phyloP scores from a whole-genome alignment of 2,888 invertebrate genomes.

The Sphaeridia pumilis region DNA sequence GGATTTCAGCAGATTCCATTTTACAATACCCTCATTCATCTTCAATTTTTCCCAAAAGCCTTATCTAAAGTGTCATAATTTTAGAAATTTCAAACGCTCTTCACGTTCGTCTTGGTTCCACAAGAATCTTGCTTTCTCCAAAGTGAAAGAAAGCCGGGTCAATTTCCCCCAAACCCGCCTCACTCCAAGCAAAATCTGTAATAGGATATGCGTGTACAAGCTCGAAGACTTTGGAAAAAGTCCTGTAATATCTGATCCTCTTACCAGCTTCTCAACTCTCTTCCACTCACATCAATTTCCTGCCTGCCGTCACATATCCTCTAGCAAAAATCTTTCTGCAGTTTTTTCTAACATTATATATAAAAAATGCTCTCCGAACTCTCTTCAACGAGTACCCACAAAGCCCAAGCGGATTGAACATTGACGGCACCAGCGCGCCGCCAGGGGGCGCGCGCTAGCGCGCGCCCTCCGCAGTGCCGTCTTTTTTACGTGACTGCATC shows the following conservation, averaged over 20 bases:
- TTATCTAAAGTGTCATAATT: constrained; percentile 20
- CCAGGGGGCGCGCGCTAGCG: too few species aligned
- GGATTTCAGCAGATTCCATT: constrained; percentile 13
- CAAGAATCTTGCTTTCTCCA: neutral
- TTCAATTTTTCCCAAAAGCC: constrained; percentile 18
- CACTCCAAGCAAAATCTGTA: neutral
- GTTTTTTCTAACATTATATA: neutral
- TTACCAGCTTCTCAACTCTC: constrained; percentile 10
- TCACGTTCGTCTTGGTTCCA: constrained; percentile 6
- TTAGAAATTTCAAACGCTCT: constrained; percentile 13
- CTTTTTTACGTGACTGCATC: neutral
- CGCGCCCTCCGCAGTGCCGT: neutral
- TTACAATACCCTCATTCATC: constrained; percentile 21
- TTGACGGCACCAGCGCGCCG: too few species aligned
- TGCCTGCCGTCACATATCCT: neutral
- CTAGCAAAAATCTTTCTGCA: neutral
- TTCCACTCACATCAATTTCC: constrained; percentile 3
- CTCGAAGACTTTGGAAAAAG: neutral
- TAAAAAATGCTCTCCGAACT: constrained; percentile 2
- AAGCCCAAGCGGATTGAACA: too few species aligned
- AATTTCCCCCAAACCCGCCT: neutral
- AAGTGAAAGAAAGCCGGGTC: neutral
- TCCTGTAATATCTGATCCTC: constrained; percentile 10
- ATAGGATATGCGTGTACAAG: neutral
- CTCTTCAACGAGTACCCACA: too few species aligned